Evolutionary conservation across 2,797 vertebrate species (phyloP).

Genomic region (Urocyon cinereoargenteus): DNA sequence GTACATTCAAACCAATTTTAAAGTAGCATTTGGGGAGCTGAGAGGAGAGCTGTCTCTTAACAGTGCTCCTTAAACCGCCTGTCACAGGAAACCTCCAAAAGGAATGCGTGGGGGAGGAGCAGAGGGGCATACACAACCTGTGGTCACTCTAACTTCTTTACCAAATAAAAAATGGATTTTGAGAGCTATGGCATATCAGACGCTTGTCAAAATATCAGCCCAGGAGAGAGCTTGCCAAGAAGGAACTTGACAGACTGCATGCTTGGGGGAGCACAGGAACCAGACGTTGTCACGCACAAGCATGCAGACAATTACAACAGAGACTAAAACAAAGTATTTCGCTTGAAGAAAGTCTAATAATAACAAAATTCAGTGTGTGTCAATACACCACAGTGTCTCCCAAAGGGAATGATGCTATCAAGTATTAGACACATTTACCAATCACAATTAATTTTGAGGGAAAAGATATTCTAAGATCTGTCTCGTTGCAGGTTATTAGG

Average conservation of each 20-base stretch:
- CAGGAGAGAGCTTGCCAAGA: not conserved
- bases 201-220: slow-evolving; percentile 66
- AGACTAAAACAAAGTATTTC: not conserved
- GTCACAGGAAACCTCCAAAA: not conserved
- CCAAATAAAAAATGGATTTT: slow-evolving; percentile 68
- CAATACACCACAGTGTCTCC: not conserved
- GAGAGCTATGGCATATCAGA: slow-evolving; percentile 54
- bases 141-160: slow-evolving; percentile 41
- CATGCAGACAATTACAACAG: slow-evolving; percentile 19
- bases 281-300: not conserved
- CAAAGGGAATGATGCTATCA: not conserved
- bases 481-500: not conserved
- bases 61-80: not conserved
- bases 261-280: not conserved
- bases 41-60: not conserved
- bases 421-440: not conserved
- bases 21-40: not conserved
- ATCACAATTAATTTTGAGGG: not conserved
- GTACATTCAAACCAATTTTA: slow-evolving; percentile 53
- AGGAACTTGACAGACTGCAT: not conserved
- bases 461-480: not conserved
- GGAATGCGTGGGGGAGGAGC: not conserved
- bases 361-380: not conserved
- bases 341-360: not conserved
- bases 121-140: not conserved